These are phyloP conservation scores for Stenotaenia linearis DNA, from an alignment of 2,888 invertebrate species.

Conservation along the genomic window DNA sequence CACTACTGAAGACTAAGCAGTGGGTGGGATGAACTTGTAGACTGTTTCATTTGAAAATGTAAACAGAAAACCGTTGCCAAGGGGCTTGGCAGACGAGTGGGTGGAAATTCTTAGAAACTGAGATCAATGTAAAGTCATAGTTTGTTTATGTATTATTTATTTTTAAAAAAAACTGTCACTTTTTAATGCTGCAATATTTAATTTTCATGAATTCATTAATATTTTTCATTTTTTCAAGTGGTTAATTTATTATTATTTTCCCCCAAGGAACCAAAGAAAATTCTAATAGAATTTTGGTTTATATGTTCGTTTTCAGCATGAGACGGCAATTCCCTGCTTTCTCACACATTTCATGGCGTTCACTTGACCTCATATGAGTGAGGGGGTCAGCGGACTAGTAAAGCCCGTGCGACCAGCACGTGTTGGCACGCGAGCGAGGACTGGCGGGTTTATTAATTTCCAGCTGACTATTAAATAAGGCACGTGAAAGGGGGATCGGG, in stretches of 20 bases:
- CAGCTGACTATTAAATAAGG: constrained; percentile 23
- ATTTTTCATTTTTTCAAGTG: not conserved
- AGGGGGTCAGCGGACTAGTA: constrained; percentile 13
- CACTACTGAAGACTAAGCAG: not conserved
- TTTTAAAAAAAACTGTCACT: not conserved
- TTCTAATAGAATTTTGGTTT: constrained; percentile 1
- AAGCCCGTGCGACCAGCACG: constrained; percentile 26
- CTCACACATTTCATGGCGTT: constrained; percentile 14
- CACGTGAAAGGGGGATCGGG: not conserved
- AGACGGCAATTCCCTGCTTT: constrained; percentile 14
- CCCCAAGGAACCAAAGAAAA: not conserved
- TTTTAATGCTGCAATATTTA: not conserved
- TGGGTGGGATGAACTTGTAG: not conserved
- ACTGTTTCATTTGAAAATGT: not conserved
- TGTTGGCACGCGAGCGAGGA: constrained; percentile 2
- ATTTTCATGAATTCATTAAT: not conserved
- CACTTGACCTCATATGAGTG: not conserved
- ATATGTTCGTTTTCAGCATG: constrained; percentile 2
- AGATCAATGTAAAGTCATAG: not conserved
- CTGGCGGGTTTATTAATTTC: constrained; percentile 23
- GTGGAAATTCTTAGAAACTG: not conserved
- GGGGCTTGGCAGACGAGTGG: not conserved
- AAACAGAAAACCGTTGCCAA: constrained; percentile 16
- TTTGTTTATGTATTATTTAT: not conserved
- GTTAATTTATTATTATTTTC: not conserved